Percentiles rank a stretch among this genome's conserved stretches.
Evolutionary conservation across 2,888 invertebrate genomes (phyloP).

Genomic region (Bombylius discolor): DNA sequence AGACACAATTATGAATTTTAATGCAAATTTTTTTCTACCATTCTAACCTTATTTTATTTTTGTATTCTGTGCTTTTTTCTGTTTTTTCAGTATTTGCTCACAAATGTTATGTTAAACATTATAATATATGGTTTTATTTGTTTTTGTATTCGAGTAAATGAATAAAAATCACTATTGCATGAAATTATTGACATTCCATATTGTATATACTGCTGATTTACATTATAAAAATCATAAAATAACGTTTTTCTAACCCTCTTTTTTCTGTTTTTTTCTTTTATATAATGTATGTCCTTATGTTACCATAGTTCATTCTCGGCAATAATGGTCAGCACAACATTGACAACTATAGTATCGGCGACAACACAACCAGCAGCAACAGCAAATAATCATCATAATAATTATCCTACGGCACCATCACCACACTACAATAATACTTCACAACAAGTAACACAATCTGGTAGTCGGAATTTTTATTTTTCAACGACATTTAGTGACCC

Average conservation of each 20-base stretch:
- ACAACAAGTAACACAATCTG: conserved; percentile 14
- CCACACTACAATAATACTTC: background rate
- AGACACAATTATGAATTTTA: background rate
- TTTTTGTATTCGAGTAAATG: too few relatives aligned
- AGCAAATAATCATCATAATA: conserved; percentile 18
- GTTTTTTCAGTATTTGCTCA: background rate
- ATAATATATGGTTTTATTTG: too few relatives aligned
- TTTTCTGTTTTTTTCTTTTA: too few relatives aligned
- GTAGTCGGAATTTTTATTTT: conserved; percentile 16
- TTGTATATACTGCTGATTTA: too few relatives aligned
- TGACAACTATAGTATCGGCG: conserved; percentile 36
- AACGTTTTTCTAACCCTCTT: too few relatives aligned
- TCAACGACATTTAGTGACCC: conserved; percentile 9
- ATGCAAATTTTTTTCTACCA: background rate
- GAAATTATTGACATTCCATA: too few relatives aligned
- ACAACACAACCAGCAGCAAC: conserved; percentile 16
- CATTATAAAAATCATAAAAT: too few relatives aligned
- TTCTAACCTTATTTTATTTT: too few relatives aligned
- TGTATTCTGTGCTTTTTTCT: background rate
- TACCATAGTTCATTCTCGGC: conserved; percentile 27
- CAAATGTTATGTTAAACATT: too few relatives aligned
- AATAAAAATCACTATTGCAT: too few relatives aligned
- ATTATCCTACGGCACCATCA: conserved; percentile 5
- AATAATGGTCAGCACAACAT: conserved; percentile 39
- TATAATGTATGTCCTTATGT: too few relatives aligned